Base-by-base conservation (phyloP, 2,113 vertebrate genomes). In the Lipotes vexillifer region DNA sequence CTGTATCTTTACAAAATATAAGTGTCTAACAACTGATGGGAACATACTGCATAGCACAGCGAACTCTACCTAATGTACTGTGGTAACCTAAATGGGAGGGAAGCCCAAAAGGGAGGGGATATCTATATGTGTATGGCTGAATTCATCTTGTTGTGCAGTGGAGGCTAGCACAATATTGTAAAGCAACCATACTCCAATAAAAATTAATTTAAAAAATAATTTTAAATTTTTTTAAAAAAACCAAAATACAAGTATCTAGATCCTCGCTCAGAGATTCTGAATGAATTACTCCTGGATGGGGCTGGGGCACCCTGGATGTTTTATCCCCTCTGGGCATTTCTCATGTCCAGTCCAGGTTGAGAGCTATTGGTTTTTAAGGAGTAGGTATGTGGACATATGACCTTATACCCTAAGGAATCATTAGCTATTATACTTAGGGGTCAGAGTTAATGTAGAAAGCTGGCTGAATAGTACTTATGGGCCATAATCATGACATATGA, bases 221-320 rank as follows among this genome's bases (percentile, higher is more conserved):
- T 52, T 52, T 0, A 15, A 52, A 5, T 0, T 15, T 15, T 15
- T 46, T 13, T 46, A 0, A 49, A 52, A 52, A 52, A 17, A 17
- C 14, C 49, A 52, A 52, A 52, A 52, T 29, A 29, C 23, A 66
- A 33, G 20, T 52, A 3, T 6, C 25, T 46, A 10, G 18, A 13
- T 55, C 33, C 6, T 90, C 1, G 49, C 20, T 44, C 3, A 44
- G 66, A 71, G 12, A 44, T 66, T 41, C 41, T 66, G 9, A 86
- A n/a, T 81, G 94, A 41, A 52, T 41, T 82, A 44, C 31, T 21
- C 23, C 36, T 27, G 44, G 18, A 9, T 15, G 2, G 80, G 63
- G 9, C 57, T 33, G 44, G 10, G 29, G 20, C 2, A 59, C 36
- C 8, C 18, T 31, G 15, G 38, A 38, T 23, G 12, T 25, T 78